phyloP scores from a whole-genome alignment of 2,113 vertebrate species.

The Rhinichthys klamathensis region DNA sequence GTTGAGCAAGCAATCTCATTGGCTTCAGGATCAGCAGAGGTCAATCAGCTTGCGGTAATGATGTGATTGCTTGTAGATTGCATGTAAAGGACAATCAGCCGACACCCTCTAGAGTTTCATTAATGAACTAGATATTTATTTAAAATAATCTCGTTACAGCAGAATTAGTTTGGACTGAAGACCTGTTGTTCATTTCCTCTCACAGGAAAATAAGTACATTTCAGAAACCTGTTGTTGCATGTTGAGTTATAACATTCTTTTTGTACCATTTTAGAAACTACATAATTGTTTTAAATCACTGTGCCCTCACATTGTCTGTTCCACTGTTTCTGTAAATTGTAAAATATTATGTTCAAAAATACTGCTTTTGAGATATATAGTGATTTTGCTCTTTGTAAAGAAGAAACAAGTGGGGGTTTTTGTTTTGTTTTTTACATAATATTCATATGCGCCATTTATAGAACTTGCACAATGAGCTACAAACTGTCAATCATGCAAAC shows the following conservation, averaged over 20 bases:
- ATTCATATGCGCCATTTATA: not conserved
- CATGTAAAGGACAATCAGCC: no score
- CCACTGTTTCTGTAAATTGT: not conserved
- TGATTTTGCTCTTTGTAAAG: not conserved
- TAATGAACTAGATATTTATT: no score
- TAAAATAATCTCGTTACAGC: not conserved
- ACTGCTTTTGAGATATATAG: not conserved
- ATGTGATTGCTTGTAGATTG: no score
- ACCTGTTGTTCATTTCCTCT: not conserved
- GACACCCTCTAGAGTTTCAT: no score
- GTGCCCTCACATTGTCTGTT: not conserved
- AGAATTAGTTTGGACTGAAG: not conserved
- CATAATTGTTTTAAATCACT: not conserved
- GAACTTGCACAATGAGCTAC: not conserved
- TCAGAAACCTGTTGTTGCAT: not conserved
- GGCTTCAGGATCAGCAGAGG: no score
- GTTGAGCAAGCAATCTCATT: no score
- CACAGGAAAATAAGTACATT: not conserved
- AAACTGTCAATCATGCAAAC: constrained; percentile 15
- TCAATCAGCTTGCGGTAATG: no score
- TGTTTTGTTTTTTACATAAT: not conserved
- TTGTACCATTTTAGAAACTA: not conserved
- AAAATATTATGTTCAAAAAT: not conserved
- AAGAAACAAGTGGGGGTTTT: not conserved
- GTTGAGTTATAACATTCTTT: not conserved